phyloP scores from a whole-genome alignment of 2,888 invertebrate species.

The Dichetophora obliterata region DNA sequence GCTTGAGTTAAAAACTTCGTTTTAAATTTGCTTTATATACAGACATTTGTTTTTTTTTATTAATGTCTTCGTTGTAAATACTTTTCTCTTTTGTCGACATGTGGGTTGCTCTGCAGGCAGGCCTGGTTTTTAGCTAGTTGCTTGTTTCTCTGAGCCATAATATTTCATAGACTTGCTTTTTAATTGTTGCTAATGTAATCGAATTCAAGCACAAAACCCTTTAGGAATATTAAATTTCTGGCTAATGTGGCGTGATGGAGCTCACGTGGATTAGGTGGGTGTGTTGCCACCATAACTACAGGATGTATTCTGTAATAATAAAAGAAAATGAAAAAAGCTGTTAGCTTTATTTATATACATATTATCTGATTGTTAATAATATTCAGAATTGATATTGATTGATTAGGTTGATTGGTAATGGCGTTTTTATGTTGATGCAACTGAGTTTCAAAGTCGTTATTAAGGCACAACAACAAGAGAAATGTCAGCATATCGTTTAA shows the following conservation, averaged over 20 bases:
- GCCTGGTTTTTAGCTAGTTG: background rate
- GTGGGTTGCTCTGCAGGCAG: background rate
- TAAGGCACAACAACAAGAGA: no score
- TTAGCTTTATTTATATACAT: background rate
- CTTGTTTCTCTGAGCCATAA: background rate
- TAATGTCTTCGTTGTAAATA: background rate
- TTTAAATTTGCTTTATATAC: background rate
- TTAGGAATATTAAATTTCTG: conserved; percentile 15
- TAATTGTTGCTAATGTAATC: conserved; percentile 14
- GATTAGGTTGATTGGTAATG: no score
- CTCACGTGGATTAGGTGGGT: background rate
- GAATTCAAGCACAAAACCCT: conserved; percentile 1
- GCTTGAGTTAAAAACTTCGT: background rate
- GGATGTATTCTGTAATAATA: background rate
- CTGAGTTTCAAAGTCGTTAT: no score
- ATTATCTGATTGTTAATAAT: no score
- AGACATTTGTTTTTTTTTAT: background rate
- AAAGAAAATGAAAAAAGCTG: background rate
- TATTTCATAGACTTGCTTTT: background rate
- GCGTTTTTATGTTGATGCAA: no score
- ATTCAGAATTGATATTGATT: no score
- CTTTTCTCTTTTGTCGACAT: background rate
- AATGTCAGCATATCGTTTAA: no score
- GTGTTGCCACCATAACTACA: background rate
- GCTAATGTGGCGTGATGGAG: background rate